Evolutionary conservation across 2,888 invertebrate species (phyloP), one percentile per base, ranked within the genome.

Genomic region (Aquatica leii): DNA sequence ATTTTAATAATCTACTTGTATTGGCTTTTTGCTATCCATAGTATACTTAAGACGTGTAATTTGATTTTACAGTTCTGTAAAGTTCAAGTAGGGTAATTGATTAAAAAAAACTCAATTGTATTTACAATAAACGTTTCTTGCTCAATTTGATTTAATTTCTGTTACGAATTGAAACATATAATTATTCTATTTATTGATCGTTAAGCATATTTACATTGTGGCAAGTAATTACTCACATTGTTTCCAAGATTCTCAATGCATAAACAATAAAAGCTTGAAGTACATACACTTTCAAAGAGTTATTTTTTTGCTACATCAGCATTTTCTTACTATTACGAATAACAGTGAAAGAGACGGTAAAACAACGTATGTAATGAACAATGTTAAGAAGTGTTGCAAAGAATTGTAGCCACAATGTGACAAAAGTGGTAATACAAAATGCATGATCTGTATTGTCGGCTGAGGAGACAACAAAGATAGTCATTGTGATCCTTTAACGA

Each of bases 401-500:
- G 66, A 65, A 62, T 56, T 56, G 62, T 53, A 59, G 50, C 71
- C 74, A 75, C 75, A 75, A 73, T 74, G 71, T 67, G 59, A 61
- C 61, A 71, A 71, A 74, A 75, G 75, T 74, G 75, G 71, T 71
- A 72, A 74, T 76, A 71, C 72, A 76, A 78, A 77, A 78, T 77
- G 75, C 74, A 77, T 74, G 73, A 68, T 72, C 71, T 73, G 76
- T 76, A 78, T 78, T 78, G 78, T 78, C 72, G 72, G 72, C 65
- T 59, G 63, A 61, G 51, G 68, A 73, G 76, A 78, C 75, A 77
- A 78, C 78, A 79, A 78, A 77, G 78, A 66, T 71, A 64, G 66
- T 72, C 73, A 78, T 79, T 79, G 78, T 79, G 74, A 77, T 78
- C 74, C 70, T 72, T 77, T 79, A 78, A 79, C 78, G 78, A 77